Evolutionary conservation across 1,140 invertebrate species (phyloP), one percentile per base, ranked within the genome.

Genomic region (Magallana angulata): DNA sequence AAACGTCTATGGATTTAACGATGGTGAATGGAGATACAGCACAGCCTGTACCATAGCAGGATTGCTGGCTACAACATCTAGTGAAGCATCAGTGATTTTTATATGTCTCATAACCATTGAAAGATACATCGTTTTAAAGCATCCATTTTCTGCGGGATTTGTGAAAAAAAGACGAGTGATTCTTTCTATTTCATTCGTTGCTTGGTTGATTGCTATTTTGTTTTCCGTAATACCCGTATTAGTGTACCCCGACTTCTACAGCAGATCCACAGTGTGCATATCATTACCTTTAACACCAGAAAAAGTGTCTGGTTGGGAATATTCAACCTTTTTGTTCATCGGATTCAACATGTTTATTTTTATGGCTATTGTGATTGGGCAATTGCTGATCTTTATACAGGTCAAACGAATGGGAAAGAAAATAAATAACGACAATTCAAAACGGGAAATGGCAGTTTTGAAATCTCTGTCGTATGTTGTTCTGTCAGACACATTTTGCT

Each of bases 301-400:
- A 11, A 14, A 11, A 16, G 5, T 71, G 94, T 83, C 94, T 94
- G 94, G 94, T n/a, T 95, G 94, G 94, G 90, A 95, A 85, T 95
- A 95, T 88, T 94, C 94, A 4, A 91, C 93, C 8, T 94, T 94
- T 71, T 85, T 95, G 16, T 95, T 95, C 82, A 91, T 94, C 36
- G 93, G 92, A 3, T 90, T 95, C 14, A 95, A 95, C 89, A 91
- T 94, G 12, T 86, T 90, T 8, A 93, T 94, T 8, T 95, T 96
- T 95, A 94, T 95, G 60, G 86, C 94, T 48, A 94, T 95, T 30
- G 90, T 91, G 12, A 86, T 56, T 90, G 9, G 94, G 95, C 82
- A 97, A 96, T 96, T 95, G 96, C 86, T 94, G 95, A 84, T 96
- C 95, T 16, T 96, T 97, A 94, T 97, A 90, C 96, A 95, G 93